Evolutionary conservation across 2,888 invertebrate genomes (phyloP).

Genomic region (Amorpha juglandis): DNA sequence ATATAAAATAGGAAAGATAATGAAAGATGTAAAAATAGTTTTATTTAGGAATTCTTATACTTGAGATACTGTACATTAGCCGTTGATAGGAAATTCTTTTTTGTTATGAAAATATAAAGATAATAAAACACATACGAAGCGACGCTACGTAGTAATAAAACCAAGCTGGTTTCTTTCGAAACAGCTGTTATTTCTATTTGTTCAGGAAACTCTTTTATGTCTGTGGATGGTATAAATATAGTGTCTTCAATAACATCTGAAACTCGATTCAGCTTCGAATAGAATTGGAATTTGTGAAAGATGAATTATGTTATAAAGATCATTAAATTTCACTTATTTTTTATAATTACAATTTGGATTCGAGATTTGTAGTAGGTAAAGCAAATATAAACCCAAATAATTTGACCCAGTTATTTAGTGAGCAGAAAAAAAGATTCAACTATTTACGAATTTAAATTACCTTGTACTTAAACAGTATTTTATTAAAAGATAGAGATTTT

Average conservation of each 20-base stretch:
- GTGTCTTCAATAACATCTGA: conserved; percentile 49
- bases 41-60: too few relatives aligned
- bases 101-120: background rate
- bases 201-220: conserved; percentile 64
- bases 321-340: background rate
- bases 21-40: too few relatives aligned
- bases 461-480: conserved; percentile 3
- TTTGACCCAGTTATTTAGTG: conserved; percentile 50
- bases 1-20: too few relatives aligned
- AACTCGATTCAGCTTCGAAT: conserved; percentile 39
- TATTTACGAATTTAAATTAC: conserved; percentile 40
- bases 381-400: conserved; percentile 50
- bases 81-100: too few relatives aligned
- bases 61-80: too few relatives aligned
- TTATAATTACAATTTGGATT: conserved; percentile 33
- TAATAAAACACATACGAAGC: background rate
- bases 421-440: conserved; percentile 34
- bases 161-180: conserved; percentile 49
- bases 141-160: conserved; percentile 36
- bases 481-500: background rate
- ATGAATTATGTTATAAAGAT: too few relatives aligned
- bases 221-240: conserved; percentile 64
- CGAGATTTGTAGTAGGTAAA: conserved; percentile 48
- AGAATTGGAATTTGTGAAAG: background rate
- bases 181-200: conserved; percentile 57